phyloP scores from a whole-genome alignment of 2,888 invertebrate species.

The Nebria brevicollis region DNA sequence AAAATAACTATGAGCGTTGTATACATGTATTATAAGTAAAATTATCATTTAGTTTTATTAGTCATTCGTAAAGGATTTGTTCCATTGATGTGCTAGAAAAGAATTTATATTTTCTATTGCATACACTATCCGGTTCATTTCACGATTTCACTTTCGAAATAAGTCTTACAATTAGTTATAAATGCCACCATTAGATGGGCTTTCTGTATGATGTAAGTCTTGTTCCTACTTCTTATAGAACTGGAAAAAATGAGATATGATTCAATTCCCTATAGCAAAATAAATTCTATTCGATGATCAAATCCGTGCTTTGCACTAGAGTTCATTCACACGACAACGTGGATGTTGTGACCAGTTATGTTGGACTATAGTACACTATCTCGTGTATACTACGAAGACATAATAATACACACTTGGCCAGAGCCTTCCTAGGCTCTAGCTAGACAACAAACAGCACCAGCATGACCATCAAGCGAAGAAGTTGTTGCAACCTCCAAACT shows the following conservation, averaged over 20 bases:
- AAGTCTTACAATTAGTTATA: too few relatives aligned
- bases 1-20: too few relatives aligned
- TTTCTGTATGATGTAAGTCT: too few relatives aligned
- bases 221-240: too few relatives aligned
- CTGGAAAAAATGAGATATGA: too few relatives aligned
- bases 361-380: constrained; percentile 11
- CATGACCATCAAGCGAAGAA: neutral
- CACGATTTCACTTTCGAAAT: too few relatives aligned
- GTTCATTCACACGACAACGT: constrained; percentile 18
- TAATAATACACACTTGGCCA: constrained; percentile 5
- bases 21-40: too few relatives aligned
- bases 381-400: constrained; percentile 12
- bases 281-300: constrained; percentile 6
- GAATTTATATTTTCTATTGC: too few relatives aligned
- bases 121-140: too few relatives aligned
- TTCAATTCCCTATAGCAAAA: neutral
- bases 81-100: too few relatives aligned
- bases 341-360: constrained; percentile 19
- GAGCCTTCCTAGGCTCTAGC: neutral
- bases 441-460: neutral
- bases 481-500: constrained; percentile 6
- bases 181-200: neutral
- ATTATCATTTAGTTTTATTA: too few relatives aligned
- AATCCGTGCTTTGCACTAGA: constrained; percentile 21
- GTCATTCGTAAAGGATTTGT: too few relatives aligned